phyloP scores from a whole-genome alignment of 1,140 invertebrate species.

The Caenorhabditis briggsae region DNA sequence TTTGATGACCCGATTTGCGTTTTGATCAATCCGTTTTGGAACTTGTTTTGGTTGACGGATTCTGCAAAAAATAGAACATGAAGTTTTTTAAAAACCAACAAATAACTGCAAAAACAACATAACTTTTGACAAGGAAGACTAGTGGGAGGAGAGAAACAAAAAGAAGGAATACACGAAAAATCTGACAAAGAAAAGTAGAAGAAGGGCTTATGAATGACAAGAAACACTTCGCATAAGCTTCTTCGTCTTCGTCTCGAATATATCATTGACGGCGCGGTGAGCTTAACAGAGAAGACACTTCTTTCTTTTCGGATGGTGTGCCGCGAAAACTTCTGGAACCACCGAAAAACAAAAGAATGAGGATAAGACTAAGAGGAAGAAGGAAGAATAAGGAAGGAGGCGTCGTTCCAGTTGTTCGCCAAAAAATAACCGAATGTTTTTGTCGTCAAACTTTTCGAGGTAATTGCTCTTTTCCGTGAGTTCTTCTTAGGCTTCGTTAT shows the following conservation, averaged over 20 bases:
- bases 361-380: background rate
- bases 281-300: slow-evolving; percentile 8
- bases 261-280: slow-evolving; percentile 19
- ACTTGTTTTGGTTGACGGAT: slow-evolving; percentile 53
- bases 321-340: no score
- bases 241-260: slow-evolving; percentile 17
- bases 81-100: background rate
- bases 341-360: slow-evolving; percentile 6
- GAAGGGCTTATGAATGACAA: slow-evolving; percentile 44
- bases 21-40: slow-evolving; percentile 58
- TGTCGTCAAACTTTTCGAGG: slow-evolving; percentile 8
- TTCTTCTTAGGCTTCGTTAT: slow-evolving; percentile 21
- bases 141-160: background rate
- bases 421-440: slow-evolving; percentile 42
- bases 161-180: background rate
- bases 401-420: slow-evolving; percentile 43
- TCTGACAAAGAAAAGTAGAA: slow-evolving; percentile 38
- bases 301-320: background rate
- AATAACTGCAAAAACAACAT: background rate
- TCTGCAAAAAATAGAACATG: slow-evolving; percentile 43
- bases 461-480: slow-evolving; percentile 55
- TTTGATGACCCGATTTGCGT: slow-evolving; percentile 62
- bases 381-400: background rate
- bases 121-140: slow-evolving; percentile 13
- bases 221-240: slow-evolving; percentile 14